Evolutionary conservation across 1,140 invertebrate genomes (phyloP).

Genomic region (Aporrectodea caliginosa): DNA sequence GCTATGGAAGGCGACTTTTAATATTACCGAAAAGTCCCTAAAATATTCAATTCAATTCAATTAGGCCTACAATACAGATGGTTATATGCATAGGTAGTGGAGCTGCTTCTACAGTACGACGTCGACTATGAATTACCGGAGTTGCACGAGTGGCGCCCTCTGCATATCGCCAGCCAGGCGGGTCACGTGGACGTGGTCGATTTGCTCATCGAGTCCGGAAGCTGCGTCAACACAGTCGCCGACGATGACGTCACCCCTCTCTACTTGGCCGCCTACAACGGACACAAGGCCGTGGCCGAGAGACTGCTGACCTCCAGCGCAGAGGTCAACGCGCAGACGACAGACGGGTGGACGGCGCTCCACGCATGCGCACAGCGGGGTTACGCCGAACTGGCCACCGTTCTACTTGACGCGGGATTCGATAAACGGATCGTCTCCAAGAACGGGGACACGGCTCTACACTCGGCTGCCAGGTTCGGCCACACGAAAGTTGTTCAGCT

Average conservation of each 20-base stretch:
- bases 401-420: conserved; percentile 17
- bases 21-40: no score
- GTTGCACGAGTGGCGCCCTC: conserved; percentile 12
- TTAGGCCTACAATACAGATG: no score
- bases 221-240: conserved; percentile 9
- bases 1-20: no score
- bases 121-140: neutral
- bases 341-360: conserved; percentile 23
- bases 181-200: conserved; percentile 20
- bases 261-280: conserved; percentile 9
- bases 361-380: conserved; percentile 19
- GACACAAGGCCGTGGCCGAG: conserved; percentile 10
- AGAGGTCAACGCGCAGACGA: conserved; percentile 8
- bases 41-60: no score
- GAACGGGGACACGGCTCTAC: conserved; percentile 18
- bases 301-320: neutral
- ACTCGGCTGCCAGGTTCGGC: conserved; percentile 21
- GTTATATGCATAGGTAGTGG: conserved; percentile 1
- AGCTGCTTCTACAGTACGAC: conserved; percentile 7
- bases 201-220: conserved; percentile 14
- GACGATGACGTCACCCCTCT: conserved; percentile 7
- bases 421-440: neutral
- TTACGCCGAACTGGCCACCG: neutral
- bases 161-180: conserved; percentile 20
- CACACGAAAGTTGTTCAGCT: conserved; percentile 6